A percentile compares a stretch with the other conserved stretches of the same genome.
phyloP scores from a whole-genome alignment of 2,888 invertebrate species.

The Chalcis sispes region DNA sequence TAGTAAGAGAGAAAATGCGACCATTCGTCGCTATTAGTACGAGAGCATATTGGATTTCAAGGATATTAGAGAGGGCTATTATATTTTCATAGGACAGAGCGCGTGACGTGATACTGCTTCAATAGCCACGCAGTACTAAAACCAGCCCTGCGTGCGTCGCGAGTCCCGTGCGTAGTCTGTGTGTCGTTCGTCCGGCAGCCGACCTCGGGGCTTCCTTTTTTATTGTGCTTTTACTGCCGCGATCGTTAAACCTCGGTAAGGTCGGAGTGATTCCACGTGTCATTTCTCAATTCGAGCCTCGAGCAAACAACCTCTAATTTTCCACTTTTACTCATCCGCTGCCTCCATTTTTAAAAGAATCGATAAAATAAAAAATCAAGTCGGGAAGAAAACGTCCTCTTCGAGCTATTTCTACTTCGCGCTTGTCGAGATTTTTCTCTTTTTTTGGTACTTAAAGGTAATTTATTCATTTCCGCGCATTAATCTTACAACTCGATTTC shows the following conservation, averaged over 20 bases:
- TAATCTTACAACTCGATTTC: no score
- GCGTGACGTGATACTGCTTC: constrained; percentile 55
- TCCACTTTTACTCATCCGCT: constrained; percentile 57
- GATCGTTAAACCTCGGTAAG: constrained; percentile 52
- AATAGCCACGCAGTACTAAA: constrained; percentile 55
- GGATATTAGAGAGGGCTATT: constrained; percentile 57
- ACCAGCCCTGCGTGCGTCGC: constrained; percentile 33
- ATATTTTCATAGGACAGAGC: constrained; percentile 59
- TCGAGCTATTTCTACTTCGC: no score
- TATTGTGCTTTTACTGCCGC: constrained; percentile 59
- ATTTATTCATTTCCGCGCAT: no score
- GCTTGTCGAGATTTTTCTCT: no score
- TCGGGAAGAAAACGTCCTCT: no score
- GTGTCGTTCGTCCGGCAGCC: no score
- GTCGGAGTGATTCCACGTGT: constrained; percentile 54
- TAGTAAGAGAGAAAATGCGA: neutral
- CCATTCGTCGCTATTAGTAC: constrained; percentile 49
- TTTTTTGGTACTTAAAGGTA: no score
- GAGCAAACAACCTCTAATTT: constrained; percentile 57
- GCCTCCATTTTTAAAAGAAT: constrained; percentile 27
- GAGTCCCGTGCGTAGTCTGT: no score
- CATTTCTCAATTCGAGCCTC: constrained; percentile 47
- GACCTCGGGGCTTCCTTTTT: constrained; percentile 48
- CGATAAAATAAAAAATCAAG: constrained; percentile 31
- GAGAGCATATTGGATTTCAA: constrained; percentile 55